A percentile compares a stretch with the other conserved stretches of the same genome.
phyloP scores from a whole-genome alignment of 2,797 vertebrate species.

The Cetoscarus ocellatus region DNA sequence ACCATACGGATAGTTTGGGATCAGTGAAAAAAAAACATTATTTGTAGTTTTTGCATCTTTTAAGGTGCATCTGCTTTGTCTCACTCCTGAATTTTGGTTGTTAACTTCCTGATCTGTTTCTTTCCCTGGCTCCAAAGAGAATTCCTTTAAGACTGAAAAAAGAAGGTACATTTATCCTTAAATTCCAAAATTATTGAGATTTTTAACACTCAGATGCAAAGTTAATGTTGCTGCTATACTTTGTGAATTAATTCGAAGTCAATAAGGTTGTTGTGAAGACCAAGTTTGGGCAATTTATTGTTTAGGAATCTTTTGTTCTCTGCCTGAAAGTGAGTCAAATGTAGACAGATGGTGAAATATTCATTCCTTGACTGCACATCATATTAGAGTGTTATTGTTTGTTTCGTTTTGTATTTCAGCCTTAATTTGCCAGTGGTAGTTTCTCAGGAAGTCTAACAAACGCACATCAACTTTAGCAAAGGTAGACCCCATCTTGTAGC shows the following conservation, averaged over 20 bases:
- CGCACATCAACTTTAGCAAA: conserved; percentile 83
- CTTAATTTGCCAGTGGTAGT: conserved; percentile 83
- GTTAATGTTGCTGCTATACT: conserved; percentile 37
- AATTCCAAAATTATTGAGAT: conserved; percentile 59
- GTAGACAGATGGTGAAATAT: conserved; percentile 87
- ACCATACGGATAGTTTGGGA: too few species aligned
- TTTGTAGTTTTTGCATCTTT: conserved; percentile 32
- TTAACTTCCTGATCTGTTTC: conserved; percentile 51
- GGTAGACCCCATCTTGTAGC: conserved; percentile 78
- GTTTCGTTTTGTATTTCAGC: conserved; percentile 82
- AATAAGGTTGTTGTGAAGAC: conserved; percentile 71
- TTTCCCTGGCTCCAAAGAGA: conserved; percentile 38
- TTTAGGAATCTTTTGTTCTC: conserved; percentile 81
- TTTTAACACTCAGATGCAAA: conserved; percentile 40
- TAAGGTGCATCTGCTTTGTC: conserved; percentile 21
- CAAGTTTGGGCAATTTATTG: conserved; percentile 79
- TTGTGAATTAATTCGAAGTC: conserved; percentile 74
- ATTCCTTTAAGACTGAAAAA: conserved; percentile 32
- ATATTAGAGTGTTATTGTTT: conserved; percentile 86
- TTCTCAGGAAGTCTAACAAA: conserved; percentile 81
- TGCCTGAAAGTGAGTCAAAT: conserved; percentile 82
- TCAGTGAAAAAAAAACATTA: too few species aligned
- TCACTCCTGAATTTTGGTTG: conserved; percentile 26
- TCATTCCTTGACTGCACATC: conserved; percentile 83
- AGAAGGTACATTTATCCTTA: conserved; percentile 41